A percentile compares a stretch with the other conserved stretches of the same genome.
Conservation (phyloP, 2,113 vertebrate species). For the Zonotrichia leucophrys region DNA sequence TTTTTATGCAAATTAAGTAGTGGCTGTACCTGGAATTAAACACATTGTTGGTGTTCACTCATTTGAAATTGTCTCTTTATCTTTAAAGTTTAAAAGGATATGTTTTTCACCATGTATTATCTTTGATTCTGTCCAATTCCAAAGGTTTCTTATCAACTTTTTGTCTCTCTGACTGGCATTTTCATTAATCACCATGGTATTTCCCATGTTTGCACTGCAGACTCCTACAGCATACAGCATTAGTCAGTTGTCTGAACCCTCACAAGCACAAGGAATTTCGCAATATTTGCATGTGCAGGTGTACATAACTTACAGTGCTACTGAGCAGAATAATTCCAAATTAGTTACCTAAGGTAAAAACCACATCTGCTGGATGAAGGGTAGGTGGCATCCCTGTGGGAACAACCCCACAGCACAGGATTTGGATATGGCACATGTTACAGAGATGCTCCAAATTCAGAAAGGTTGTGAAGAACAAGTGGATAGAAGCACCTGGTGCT, state of each 20-base stretch:
- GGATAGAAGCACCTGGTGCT: not conserved
- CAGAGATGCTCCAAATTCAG: not conserved
- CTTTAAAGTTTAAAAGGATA: not conserved
- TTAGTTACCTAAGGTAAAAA: not conserved
- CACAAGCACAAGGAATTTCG: not conserved
- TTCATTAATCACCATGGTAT: not conserved
- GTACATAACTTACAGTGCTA: not conserved
- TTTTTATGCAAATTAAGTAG: conserved; percentile 32
- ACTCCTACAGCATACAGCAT: not conserved
- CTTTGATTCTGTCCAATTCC: not conserved
- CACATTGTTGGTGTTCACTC: not conserved
- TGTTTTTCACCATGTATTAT: not conserved
- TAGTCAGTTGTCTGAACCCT: not conserved
- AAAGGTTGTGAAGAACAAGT: not conserved
- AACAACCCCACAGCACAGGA: not conserved
- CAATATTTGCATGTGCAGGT: not conserved
- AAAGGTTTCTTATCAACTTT: not conserved
- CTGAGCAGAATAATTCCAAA: not conserved
- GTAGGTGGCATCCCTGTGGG: not conserved
- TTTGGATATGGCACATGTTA: not conserved
- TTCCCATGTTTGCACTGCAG: not conserved
- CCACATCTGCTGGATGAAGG: not conserved
- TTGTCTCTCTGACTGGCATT: not conserved
- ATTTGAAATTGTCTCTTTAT: not conserved
- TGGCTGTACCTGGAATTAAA: conserved; percentile 21